Evolutionary conservation across 2,113 vertebrate species (phyloP), one percentile per base, ranked within the genome.

Genomic region (Vimba vimba): DNA sequence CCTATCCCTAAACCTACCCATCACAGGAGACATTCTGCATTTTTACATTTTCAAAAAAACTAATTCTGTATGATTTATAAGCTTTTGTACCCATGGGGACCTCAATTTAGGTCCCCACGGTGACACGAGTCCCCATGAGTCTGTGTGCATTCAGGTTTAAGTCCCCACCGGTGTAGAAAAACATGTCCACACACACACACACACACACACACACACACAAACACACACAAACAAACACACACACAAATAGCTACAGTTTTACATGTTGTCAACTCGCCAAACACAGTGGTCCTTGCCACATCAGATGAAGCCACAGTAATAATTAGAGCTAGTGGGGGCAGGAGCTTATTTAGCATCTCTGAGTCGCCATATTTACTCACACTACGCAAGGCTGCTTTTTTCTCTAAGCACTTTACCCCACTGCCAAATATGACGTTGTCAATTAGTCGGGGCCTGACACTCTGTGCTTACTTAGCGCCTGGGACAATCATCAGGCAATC

Each of bases 391-490:
- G n/a, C 0, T 43, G 1, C 55, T n/a, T 82, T 84, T 68, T 69
- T 71, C 73, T 27, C 62, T 36, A 85, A 74, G 59, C 82, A 52
- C 25, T 47, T 33, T 77, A 25, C 69, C 64, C 75, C 11, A 25
- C 79, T 89, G 89, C 89, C 91, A 88, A 90, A 87, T 87, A 91
- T 88, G 87, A 93, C 85, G 86, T 87, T 89, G 39, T 91, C 89
- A 89, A 90, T 93, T 91, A 92, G 89, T 74, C 79, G 45, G 47
- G 86, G 89, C 86, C 85, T 90, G 91, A 92, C 87, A 91, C 43
- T 66, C 57, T 57, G 33, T 27, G 64, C 77, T 50, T 82, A 85
- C 6, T 52, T 78, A 79, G 83, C 74, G 1, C 59, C 10, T 62
- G 87, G 87, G 91, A 91, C 87, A 57, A 57, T 57, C 55, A 89